Conservation (phyloP, 2,888 invertebrate species). For the Perithous albicinctus region DNA sequence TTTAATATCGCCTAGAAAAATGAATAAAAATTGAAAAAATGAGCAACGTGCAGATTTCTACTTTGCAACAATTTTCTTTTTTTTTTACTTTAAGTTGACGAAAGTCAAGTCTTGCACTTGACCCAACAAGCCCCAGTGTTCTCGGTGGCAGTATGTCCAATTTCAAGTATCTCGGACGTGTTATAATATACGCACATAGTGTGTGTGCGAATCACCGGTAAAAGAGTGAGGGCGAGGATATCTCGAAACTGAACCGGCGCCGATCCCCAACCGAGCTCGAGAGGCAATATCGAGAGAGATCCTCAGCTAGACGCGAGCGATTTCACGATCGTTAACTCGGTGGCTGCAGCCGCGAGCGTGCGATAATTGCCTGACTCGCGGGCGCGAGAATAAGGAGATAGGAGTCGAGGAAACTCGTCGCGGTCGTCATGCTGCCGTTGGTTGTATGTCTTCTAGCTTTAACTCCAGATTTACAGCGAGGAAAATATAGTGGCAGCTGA, state of each 20-base stretch:
- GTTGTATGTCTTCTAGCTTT: background rate
- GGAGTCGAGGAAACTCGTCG: slow-evolving; percentile 44
- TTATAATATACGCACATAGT: background rate
- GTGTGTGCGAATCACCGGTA: background rate
- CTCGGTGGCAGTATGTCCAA: background rate
- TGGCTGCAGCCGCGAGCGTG: slow-evolving; percentile 41
- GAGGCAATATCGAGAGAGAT: background rate
- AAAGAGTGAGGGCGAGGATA: slow-evolving; percentile 3
- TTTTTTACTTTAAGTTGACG: too few relatives aligned
- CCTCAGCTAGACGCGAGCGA: slow-evolving; percentile 39
- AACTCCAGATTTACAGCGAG: slow-evolving; percentile 9
- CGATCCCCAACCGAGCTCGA: background rate
- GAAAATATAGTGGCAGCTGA: slow-evolving; percentile 14
- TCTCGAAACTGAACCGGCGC: slow-evolving; percentile 23
- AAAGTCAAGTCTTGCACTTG: background rate
- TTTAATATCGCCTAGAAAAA: too few relatives aligned
- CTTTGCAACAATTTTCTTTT: too few relatives aligned
- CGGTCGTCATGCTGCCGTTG: slow-evolving; percentile 24
- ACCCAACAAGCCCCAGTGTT: background rate
- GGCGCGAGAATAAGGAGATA: slow-evolving; percentile 30
- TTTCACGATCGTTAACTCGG: slow-evolving; percentile 62
- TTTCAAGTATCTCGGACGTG: background rate
- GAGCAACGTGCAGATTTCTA: too few relatives aligned
- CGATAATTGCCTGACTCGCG: slow-evolving; percentile 57
- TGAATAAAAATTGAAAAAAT: too few relatives aligned